Evolutionary conservation across 2,797 vertebrate species (phyloP).

Genomic region (Sebastes melanostomus): DNA sequence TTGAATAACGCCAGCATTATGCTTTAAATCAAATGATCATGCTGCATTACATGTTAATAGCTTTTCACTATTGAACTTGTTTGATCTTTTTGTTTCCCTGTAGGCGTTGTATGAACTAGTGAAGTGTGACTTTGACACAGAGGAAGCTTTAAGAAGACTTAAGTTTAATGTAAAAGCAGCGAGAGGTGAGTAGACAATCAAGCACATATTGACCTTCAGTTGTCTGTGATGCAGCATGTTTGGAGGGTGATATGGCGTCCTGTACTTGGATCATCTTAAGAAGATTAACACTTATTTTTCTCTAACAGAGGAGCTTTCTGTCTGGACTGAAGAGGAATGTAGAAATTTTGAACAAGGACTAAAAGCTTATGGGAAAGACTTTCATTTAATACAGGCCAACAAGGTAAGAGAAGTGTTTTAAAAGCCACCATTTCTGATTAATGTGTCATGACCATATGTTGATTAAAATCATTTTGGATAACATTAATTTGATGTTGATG

Average conservation of each 20-base stretch:
- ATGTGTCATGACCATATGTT: background rate
- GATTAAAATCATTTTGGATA: background rate
- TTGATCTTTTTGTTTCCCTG: conserved; percentile 3
- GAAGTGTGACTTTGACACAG: conserved; percentile 95
- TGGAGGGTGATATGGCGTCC: background rate
- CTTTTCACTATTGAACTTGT: background rate
- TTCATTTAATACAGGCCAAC: conserved; percentile 95
- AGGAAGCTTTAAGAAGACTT: conserved; percentile 94
- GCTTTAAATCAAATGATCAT: background rate
- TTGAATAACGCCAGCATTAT: background rate
- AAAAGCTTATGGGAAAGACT: conserved; percentile 96
- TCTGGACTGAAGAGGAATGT: conserved; percentile 98
- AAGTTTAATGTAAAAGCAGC: conserved; percentile 95
- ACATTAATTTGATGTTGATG: background rate
- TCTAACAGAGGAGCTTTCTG: conserved; percentile 90
- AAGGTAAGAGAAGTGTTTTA: conserved; percentile 83
- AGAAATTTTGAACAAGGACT: conserved; percentile 96
- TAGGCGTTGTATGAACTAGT: conserved; percentile 97
- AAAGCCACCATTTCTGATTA: background rate
- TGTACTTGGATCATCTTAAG: background rate
- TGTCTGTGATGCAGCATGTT: background rate
- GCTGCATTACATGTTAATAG: background rate
- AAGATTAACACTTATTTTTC: conserved; percentile 21
- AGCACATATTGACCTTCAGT: background rate
- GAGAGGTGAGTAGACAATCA: conserved; percentile 84